Conservation (phyloP, 2,113 vertebrate genomes). For the Sardina pilchardus region DNA sequence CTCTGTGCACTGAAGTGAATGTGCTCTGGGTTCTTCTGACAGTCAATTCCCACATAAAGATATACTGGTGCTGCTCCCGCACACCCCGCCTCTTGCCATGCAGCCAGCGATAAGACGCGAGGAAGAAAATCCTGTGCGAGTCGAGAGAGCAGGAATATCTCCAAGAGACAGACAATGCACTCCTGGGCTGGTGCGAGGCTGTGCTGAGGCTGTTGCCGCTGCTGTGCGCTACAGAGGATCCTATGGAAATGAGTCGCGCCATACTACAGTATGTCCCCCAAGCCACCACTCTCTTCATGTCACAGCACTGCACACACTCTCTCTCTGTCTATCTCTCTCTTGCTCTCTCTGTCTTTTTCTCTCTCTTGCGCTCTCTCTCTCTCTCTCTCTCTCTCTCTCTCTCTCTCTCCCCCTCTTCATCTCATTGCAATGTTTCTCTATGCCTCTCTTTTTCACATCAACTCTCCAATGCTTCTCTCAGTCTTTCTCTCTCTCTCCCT, state of each 20-base stretch:
- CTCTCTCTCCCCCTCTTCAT: neutral
- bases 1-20: neutral
- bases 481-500: neutral
- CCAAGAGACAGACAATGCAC: neutral
- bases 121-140: neutral
- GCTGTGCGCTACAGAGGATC: neutral
- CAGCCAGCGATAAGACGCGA: neutral
- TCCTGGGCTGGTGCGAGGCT: neutral
- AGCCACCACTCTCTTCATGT: neutral
- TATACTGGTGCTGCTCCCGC: neutral
- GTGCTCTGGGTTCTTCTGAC: neutral
- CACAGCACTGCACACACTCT: neutral
- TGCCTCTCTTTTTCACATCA: neutral
- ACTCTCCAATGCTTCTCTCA: neutral
- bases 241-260: neutral
- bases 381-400: slow-evolving; percentile 7
- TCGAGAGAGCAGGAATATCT: neutral
- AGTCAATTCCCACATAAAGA: neutral
- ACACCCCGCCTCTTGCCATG: too few species aligned
- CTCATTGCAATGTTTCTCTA: neutral
- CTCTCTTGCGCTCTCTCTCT: neutral
- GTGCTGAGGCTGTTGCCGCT: neutral
- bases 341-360: neutral
- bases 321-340: slow-evolving; percentile 2
- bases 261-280: slow-evolving; percentile 15